phyloP scores from a whole-genome alignment of 2,888 invertebrate species.

The Caenorhabditis sp. region DNA sequence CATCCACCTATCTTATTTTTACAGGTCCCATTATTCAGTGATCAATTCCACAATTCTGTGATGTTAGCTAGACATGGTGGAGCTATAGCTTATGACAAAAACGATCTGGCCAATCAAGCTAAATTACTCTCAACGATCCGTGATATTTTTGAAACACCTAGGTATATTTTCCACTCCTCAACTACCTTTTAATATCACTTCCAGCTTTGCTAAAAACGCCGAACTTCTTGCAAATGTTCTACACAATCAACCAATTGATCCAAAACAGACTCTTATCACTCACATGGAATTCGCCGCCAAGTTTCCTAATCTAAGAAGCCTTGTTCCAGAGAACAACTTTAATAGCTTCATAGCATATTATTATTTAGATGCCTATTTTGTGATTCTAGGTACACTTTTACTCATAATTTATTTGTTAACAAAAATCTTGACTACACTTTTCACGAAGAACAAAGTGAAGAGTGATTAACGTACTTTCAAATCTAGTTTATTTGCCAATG shows the following conservation, averaged over 20 bases:
- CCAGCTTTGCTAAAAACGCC: constrained; percentile 13
- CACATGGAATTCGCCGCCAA: constrained; percentile 19
- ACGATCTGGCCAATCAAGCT: not conserved
- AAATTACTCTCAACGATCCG: not conserved
- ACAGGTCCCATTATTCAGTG: constrained; percentile 23
- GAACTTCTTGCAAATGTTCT: constrained; percentile 2
- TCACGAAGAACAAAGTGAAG: not conserved
- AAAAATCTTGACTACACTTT: not conserved
- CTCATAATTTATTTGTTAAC: not conserved
- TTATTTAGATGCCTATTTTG: not conserved
- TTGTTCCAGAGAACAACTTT: not conserved
- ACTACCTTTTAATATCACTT: constrained; percentile 5
- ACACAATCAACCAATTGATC: constrained; percentile 12
- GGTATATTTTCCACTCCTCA: constrained; percentile 5
- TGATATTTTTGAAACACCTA: constrained; percentile 1
- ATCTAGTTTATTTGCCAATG: not conserved
- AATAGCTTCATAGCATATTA: not conserved
- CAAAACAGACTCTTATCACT: constrained; percentile 10
- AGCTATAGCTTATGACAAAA: constrained; percentile 18
- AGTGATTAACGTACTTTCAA: not conserved
- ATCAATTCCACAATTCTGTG: constrained; percentile 25
- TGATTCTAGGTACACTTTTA: not conserved
- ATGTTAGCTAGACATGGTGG: constrained; percentile 34
- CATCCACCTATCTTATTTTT: too few species aligned
- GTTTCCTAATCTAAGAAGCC: not conserved